Evolutionary conservation across 2,797 vertebrate species (phyloP), one percentile per base, ranked within the genome.

Genomic region (Poecilia wingei): DNA sequence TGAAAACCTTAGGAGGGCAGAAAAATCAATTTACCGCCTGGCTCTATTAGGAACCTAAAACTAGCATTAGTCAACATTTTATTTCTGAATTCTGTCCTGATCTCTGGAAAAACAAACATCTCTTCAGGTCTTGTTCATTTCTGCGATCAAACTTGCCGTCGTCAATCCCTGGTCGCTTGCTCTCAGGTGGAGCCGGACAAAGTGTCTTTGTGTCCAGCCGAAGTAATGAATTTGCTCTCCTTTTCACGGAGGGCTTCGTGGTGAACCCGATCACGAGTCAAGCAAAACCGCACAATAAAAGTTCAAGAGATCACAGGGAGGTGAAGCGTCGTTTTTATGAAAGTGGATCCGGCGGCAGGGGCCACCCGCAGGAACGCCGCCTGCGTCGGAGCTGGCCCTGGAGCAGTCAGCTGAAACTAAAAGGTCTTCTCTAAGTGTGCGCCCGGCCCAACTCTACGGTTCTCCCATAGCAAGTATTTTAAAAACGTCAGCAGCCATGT

Each of bases 291-390:
- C 89, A 88, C 89, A 91, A 91, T 89, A 88, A 89, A 90, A 91
- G 92, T 89, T 86, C 87, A 90, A 83, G 88, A 92, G 94, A 94
- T 94, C 94, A 71, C 76, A 3, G 84, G 77, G 92, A 95, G 95
- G 94, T 95, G 91, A 95, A 92, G 93, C 86, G 45, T 92, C 85
- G 39, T 90, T 88, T 89, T 90, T 89, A 92, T 94, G 94, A 93
- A 94, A 95, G 76, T 82, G 22, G 94, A 96, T 94, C 93, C 31
- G 66, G 68, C 10, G 71, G 68, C 41, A 53, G 78, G 71, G 82
- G 85, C 82, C 72, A 13, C 75, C 57, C 82, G 90, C 83, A 88
- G 74, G 55, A 89, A 88, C 81, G 75, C 71, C 20, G 10, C 12
- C 74, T 45, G 74, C 84, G 89, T 92, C 88, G 80, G 90, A 78